Conservation (phyloP, 92 coral and sea anemone species). For the Meandrina meandrites region DNA sequence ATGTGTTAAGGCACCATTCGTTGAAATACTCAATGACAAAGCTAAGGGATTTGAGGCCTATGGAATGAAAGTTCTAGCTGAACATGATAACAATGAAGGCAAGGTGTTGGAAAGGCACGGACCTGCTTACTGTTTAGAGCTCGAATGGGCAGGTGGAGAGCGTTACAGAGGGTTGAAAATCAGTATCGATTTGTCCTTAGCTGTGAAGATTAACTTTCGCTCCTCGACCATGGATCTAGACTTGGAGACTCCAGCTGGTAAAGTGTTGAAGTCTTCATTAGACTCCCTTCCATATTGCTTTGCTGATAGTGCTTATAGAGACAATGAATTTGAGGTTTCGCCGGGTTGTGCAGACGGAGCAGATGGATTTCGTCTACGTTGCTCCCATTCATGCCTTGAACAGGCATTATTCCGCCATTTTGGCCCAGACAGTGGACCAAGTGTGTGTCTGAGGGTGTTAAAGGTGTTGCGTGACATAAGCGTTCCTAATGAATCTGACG, state of each 20-base stretch:
- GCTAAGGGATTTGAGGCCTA: constrained; percentile 31
- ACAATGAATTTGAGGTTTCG: no score
- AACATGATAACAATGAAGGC: no score
- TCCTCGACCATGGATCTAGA: not conserved
- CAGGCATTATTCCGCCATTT: constrained; percentile 12
- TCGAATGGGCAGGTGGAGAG: constrained; percentile 28
- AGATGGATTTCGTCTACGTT: not conserved
- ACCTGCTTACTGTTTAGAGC: constrained; percentile 27
- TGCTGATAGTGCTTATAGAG: constrained; percentile 2
- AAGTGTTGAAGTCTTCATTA: not conserved
- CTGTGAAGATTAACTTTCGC: constrained; percentile 35
- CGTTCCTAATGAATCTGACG: no score
- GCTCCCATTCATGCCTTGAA: constrained; percentile 25
- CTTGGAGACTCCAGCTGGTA: not conserved
- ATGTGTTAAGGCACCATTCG: constrained; percentile 31
- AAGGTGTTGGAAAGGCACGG: constrained; percentile 1
- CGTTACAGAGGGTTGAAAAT: constrained; percentile 22
- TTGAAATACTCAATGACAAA: not conserved
- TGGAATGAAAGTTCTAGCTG: constrained; percentile 18
- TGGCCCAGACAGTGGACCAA: constrained; percentile 28
- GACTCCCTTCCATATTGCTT: constrained; percentile 14
- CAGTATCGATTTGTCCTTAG: constrained; percentile 40
- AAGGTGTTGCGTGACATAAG: constrained; percentile 28
- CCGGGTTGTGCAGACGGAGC: no score
- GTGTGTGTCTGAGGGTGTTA: constrained; percentile 12